These are phyloP conservation scores for Uloborus diversus DNA, from an alignment of 1,140 invertebrate species.

Conservation along the genomic window DNA sequence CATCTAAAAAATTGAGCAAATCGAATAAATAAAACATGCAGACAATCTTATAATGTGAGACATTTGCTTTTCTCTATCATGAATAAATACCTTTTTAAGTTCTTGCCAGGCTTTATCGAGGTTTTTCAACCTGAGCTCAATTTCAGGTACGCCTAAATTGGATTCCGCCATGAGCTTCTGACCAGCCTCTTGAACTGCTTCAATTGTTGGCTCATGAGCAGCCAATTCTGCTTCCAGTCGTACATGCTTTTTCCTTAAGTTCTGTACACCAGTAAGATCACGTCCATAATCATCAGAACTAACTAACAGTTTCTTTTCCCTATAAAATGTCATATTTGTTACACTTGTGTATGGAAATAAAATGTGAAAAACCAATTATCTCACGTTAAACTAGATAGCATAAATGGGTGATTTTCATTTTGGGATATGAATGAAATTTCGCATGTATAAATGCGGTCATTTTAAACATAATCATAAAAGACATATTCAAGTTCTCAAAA, in stretches of 20 bases:
- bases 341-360: not conserved
- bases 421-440: no score
- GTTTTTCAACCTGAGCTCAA: slow-evolving; percentile 74
- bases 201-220: slow-evolving; percentile 96
- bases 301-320: slow-evolving; percentile 97
- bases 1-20: slow-evolving; percentile 69
- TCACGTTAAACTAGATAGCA: no score
- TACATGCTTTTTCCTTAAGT: slow-evolving; percentile 98
- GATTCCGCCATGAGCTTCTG: slow-evolving; percentile 96
- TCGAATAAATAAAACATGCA: not conserved
- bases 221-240: slow-evolving; percentile 93
- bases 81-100: slow-evolving; percentile 60
- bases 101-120: slow-evolving; percentile 66
- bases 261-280: slow-evolving; percentile 97
- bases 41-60: not conserved
- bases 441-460: no score
- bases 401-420: no score
- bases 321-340: slow-evolving; percentile 64
- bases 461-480: no score
- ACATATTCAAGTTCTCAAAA: no score
- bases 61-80: not conserved
- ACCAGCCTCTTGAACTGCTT: slow-evolving; percentile 95
- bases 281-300: slow-evolving; percentile 98
- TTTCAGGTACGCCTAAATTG: slow-evolving; percentile 96
- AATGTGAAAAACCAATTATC: not conserved